Evolutionary conservation across 2,797 vertebrate genomes (phyloP).

Genomic region (Eospalax fontanierii): DNA sequence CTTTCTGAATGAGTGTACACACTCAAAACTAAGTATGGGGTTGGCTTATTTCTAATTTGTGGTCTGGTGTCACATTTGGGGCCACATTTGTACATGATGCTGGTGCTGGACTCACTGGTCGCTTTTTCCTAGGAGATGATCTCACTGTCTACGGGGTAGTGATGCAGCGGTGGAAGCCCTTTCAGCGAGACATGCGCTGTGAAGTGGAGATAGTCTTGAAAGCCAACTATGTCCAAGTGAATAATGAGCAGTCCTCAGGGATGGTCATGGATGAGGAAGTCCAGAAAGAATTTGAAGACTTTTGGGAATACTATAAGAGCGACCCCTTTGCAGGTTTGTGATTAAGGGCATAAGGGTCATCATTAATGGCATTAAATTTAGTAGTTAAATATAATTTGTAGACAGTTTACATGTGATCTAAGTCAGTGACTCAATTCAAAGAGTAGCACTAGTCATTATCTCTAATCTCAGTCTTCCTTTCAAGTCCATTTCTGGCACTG

Average conservation of each 20-base stretch:
- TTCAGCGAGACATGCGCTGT: conserved; percentile 92
- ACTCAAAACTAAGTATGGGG: not conserved
- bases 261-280: conserved; percentile 93
- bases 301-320: conserved; percentile 93
- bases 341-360: conserved; percentile 14
- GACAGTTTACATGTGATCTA: not conserved
- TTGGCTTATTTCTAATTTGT: conserved; percentile 21
- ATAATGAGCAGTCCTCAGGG: conserved; percentile 94
- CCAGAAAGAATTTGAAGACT: conserved; percentile 95
- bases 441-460: not conserved
- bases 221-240: conserved; percentile 97
- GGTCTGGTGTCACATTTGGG: not conserved
- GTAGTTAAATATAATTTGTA: conserved; percentile 4
- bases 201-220: conserved; percentile 96
- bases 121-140: conserved; percentile 93
- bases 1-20: not conserved
- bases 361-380: not conserved
- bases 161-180: conserved; percentile 96
- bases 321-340: conserved; percentile 94
- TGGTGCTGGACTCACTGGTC: conserved; percentile 22
- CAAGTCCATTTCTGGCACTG: not conserved
- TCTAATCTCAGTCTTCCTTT: conserved; percentile 7
- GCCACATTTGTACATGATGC: not conserved
- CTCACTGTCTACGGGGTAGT: conserved; percentile 96
- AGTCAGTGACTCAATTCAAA: not conserved